Conservation (phyloP, 2,888 invertebrate species). For the Tachina lurida region DNA sequence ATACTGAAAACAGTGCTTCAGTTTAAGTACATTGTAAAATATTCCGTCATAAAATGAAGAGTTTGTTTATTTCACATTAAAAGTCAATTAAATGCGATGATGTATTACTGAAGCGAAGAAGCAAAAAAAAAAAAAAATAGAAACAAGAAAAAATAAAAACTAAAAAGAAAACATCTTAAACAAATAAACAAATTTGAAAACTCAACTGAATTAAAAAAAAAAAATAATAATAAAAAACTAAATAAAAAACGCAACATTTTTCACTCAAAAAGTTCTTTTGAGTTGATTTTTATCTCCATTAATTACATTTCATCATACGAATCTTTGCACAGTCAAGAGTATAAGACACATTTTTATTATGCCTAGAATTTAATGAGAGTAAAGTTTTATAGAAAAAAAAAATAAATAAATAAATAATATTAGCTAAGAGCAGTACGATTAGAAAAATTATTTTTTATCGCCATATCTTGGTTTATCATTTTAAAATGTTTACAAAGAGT, state of each 20-base stretch:
- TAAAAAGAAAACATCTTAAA: conserved; percentile 48
- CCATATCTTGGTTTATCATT: conserved; percentile 16
- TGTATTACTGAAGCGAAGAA: conserved; percentile 63
- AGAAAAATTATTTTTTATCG: conserved; percentile 18
- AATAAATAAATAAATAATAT: background rate
- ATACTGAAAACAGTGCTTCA: conserved; percentile 35
- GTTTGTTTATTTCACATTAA: conserved; percentile 72
- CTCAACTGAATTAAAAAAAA: conserved; percentile 9
- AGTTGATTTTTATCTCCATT: conserved; percentile 32
- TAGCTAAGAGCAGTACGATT: background rate
- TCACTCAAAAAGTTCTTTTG: conserved; percentile 47
- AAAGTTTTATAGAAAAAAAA: background rate
- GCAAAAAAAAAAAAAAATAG: conserved; percentile 39
- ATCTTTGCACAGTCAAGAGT: background rate
- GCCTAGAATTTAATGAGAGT: conserved; percentile 16
- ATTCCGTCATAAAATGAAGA: conserved; percentile 70
- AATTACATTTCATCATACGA: conserved; percentile 5
- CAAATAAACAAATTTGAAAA: conserved; percentile 62
- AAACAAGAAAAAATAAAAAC: conserved; percentile 15
- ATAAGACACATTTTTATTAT: conserved; percentile 3
- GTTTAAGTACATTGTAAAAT: conserved; percentile 55
- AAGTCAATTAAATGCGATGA: conserved; percentile 71
- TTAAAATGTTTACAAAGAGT: conserved; percentile 37
- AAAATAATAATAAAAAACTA: background rate
- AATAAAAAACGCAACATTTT: conserved; percentile 26